Evolutionary conservation across 2,888 invertebrate genomes (phyloP), one percentile per base, ranked within the genome.

Genomic region (Dorcus hopei): DNA sequence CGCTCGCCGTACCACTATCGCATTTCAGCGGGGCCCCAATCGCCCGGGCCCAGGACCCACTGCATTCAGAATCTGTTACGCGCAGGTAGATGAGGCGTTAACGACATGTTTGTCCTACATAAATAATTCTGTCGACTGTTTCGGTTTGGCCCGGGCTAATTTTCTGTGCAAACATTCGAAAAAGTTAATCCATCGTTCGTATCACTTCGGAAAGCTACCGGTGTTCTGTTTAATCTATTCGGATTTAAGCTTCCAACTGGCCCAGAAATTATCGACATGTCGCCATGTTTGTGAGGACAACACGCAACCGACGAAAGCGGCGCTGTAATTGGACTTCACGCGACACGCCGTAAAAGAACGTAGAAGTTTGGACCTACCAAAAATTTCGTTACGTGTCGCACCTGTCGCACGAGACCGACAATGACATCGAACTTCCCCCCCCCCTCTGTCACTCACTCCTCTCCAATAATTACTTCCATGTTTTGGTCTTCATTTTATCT

Each of bases 101-200:
- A 69, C 69, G 62, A 66, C 62, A 70, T 69, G 69, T 69, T 14
- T 68, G 71, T 70, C 67, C 69, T 66, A 70, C 71, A 74, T 75
- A 72, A 74, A 74, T 75, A 72, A 71, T 68, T 63, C 68, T 71
- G 70, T 71, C 67, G 67, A 67, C 67, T 67, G 64, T 61, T 51
- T 57, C 59, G 59, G 56, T 71, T 14, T 70, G 62, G 72, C 70
- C 72, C 69, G 61, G 70, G 72, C 64, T 72, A 67, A 70, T 72
- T 71, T 72, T 72, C 72, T 69, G 70, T 71, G 70, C 72, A 73
- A 74, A 73, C 72, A 74, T 63, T 65, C 65, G 61, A 69, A 70
- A 68, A 70, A 67, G 69, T 66, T 68, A 63, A 67, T 68, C 62
- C 62, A 67, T 68, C 65, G 64, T 4, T 16, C 14, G 52, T 59